Conservation (phyloP, 2,797 vertebrate genomes). For the Siniperca scherzeri region DNA sequence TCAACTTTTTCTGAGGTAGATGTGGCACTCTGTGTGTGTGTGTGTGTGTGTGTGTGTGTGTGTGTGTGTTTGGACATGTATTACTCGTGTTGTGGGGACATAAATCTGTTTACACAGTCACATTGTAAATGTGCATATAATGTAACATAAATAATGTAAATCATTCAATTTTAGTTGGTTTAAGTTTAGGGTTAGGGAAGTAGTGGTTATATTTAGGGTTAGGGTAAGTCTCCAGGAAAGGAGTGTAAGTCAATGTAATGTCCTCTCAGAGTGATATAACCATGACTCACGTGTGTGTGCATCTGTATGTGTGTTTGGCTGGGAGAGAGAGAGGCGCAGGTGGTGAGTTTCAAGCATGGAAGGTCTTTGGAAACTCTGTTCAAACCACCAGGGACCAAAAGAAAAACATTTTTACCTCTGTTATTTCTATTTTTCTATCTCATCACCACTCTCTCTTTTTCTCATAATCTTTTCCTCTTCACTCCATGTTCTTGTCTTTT, state of each 20-base stretch:
- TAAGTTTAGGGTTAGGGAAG: no score
- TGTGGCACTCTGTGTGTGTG: conserved; percentile 2
- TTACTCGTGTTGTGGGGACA: no score
- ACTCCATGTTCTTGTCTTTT: not conserved
- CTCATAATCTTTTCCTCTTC: not conserved
- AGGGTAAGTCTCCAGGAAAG: no score
- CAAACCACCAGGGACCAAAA: conserved; percentile 61
- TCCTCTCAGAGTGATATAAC: no score
- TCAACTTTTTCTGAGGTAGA: conserved; percentile 1
- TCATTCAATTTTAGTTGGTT: no score
- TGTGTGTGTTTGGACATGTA: conserved; percentile 14
- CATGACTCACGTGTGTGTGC: conserved; percentile 21
- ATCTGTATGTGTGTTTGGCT: conserved; percentile 41
- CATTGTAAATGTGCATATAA: no score
- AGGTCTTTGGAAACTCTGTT: conserved; percentile 61
- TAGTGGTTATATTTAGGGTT: no score
- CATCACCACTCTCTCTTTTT: conserved; percentile 15
- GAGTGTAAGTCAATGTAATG: no score
- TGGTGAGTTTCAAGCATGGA: conserved; percentile 65
- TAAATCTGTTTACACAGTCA: no score
- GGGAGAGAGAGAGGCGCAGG: conserved; percentile 58
- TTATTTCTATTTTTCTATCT: conserved; percentile 44
- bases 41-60: conserved; percentile 2
- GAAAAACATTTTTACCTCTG: conserved; percentile 49
- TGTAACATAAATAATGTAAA: no score